Conservation (phyloP, 2,797 vertebrate genomes). For the Steatocranus sp. region DNA sequence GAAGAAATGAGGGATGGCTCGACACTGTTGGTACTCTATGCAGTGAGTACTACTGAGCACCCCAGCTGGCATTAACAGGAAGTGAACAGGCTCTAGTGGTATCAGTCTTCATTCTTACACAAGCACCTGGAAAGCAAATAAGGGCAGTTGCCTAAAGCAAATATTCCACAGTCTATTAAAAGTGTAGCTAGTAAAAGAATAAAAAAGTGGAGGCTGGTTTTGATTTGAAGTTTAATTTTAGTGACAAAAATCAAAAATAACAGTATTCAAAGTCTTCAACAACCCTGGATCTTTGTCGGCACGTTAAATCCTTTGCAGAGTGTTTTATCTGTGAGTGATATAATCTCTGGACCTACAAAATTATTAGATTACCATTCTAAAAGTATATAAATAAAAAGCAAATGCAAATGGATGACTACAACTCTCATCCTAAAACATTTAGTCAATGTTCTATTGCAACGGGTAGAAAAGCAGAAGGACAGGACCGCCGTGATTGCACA, state of each 20-base stretch:
- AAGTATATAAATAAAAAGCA: slow-evolving; percentile 42
- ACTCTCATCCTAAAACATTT: slow-evolving; percentile 29
- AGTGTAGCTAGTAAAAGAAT: too few relatives aligned
- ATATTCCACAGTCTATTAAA: not conserved
- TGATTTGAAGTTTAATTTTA: slow-evolving; percentile 57
- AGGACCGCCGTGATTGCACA: slow-evolving; percentile 36
- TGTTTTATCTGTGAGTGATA: slow-evolving; percentile 36
- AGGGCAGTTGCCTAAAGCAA: not conserved
- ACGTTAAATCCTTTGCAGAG: slow-evolving; percentile 49
- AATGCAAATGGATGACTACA: slow-evolving; percentile 32
- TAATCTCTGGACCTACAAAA: slow-evolving; percentile 66
- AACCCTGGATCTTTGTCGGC: slow-evolving; percentile 55
- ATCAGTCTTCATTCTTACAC: not conserved
- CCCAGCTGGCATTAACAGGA: not conserved
- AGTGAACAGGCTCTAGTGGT: not conserved
- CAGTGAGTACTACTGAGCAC: not conserved
- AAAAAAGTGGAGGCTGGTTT: slow-evolving; percentile 37
- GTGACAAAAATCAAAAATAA: slow-evolving; percentile 68
- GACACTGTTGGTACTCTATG: not conserved
- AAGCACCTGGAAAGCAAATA: not conserved
- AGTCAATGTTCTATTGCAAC: slow-evolving; percentile 43
- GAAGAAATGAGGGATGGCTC: not conserved
- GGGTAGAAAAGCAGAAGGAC: slow-evolving; percentile 15
- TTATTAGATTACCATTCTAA: slow-evolving; percentile 32
- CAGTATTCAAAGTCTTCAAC: slow-evolving; percentile 57